phyloP scores from a whole-genome alignment of 2,888 invertebrate genomes.

The Scrobipalpa atriplicella region DNA sequence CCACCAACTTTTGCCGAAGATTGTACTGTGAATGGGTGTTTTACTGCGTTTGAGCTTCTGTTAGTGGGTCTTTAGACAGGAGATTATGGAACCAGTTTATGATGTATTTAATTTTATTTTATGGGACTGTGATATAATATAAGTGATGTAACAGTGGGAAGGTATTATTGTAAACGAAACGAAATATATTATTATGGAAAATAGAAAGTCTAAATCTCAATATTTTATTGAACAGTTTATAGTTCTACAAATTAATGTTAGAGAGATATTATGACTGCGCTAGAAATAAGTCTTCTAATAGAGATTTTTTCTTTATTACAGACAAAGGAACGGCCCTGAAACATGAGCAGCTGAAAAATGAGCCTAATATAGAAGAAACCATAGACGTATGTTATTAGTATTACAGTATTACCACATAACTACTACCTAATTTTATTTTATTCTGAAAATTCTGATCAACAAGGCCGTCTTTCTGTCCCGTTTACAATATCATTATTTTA shows the following conservation, averaged over 20 bases:
- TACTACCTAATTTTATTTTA: too few relatives aligned
- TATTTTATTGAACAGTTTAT: too few relatives aligned
- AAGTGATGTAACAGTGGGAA: not conserved
- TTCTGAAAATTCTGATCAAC: too few relatives aligned
- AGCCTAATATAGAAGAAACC: conserved; percentile 73
- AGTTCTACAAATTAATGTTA: too few relatives aligned
- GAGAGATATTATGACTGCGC: too few relatives aligned
- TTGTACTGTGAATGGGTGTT: not conserved
- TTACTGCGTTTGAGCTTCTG: conserved; percentile 6
- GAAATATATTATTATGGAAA: not conserved
- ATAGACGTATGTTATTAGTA: conserved; percentile 60
- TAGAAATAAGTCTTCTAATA: not conserved
- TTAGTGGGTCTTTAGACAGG: conserved; percentile 1
- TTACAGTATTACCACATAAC: too few relatives aligned
- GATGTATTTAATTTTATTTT: not conserved
- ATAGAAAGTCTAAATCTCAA: not conserved
- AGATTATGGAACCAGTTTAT: not conserved
- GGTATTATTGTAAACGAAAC: not conserved
- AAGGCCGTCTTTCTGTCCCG: too few relatives aligned
- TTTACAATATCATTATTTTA: too few relatives aligned
- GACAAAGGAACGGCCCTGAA: conserved; percentile 73
- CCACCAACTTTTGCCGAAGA: not conserved
- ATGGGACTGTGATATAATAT: not conserved
- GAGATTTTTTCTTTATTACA: conserved; percentile 47
- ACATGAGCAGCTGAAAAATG: conserved; percentile 73